Evolutionary conservation across 2,888 invertebrate genomes (phyloP), one percentile per base, ranked within the genome.

Genomic region (Subacronicta megacephala): DNA sequence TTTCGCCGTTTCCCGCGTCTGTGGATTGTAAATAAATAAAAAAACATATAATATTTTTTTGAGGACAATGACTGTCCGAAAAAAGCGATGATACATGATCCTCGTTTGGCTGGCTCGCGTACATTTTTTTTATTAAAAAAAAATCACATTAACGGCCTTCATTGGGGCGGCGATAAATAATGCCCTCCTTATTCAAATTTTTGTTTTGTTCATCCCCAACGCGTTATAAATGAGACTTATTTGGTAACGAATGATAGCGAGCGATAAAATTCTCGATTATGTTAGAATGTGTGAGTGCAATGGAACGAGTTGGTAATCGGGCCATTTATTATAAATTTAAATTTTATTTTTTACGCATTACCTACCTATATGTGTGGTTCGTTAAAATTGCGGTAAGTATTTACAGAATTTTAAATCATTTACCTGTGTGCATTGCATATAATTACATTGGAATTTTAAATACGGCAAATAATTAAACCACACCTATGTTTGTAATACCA

Each of bases 81-180:
- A 92, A 89, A 84, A 84, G 88, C 90, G 93, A 93, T 94, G 94
- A 94, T 94, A 94, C 93, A 94, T 89, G 93, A 90, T 91, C 90
- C 92, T 90, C 92, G 93, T 92, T 92, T 90, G 89, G 92, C 86
- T 84, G 87, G 89, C 80, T 86, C 87, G 89, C 89, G 88, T 91
- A 88, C 75, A 77, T 86, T 91, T 88, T 92, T 93, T 90, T 91
- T 90, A 89, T 89, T 90, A 91, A 93, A 93, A 93, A 93, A 93
- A 93, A 93, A 93, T 94, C 94, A 93, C 93, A 94, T 94, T 94
- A 94, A 93, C 94, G 90, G 88, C 92, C 92, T 93, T 93, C 93
- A 93, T 93, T 93, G 93, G 94, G 92, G 92, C 92, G 92, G 93
- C 85, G 90, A 94, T 94, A 94, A 94, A 94, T 93, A 93, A 93